These are phyloP conservation scores for Australoheros facetus DNA, from an alignment of 2,797 vertebrate species.

Conservation along the genomic window DNA sequence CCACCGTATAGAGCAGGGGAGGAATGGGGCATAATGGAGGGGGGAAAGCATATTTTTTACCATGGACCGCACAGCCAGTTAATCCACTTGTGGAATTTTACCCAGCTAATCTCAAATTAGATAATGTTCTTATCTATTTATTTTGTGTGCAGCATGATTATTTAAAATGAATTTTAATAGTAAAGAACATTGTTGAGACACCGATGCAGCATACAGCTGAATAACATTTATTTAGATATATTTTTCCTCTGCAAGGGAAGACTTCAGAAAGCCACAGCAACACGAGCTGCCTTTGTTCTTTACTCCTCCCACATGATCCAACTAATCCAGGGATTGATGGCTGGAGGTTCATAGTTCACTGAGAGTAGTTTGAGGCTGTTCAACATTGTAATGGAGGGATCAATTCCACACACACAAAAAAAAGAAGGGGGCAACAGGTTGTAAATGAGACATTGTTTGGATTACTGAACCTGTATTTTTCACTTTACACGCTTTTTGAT, in stretches of 20 bases:
- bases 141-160: not conserved
- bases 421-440: not conserved
- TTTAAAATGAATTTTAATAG: not conserved
- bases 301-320: conserved; percentile 53
- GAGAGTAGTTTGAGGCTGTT: conserved; percentile 1
- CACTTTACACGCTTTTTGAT: too few species aligned
- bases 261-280: conserved; percentile 16
- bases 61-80: not conserved
- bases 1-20: not conserved
- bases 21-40: not conserved
- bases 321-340: conserved; percentile 58
- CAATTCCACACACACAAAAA: not conserved
- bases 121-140: not conserved
- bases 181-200: not conserved
- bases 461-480: not conserved
- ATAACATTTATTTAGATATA: not conserved
- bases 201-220: not conserved
- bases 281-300: conserved; percentile 52
- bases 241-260: conserved; percentile 6
- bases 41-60: not conserved
- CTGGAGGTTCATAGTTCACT: conserved; percentile 31
- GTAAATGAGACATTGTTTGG: not conserved
- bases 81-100: not conserved
- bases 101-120: too few species aligned
- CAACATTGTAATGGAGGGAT: not conserved